These are phyloP conservation scores for Drosophila kambysellisi DNA, from an alignment of 2,888 invertebrate genomes.

Conservation along the genomic window DNA sequence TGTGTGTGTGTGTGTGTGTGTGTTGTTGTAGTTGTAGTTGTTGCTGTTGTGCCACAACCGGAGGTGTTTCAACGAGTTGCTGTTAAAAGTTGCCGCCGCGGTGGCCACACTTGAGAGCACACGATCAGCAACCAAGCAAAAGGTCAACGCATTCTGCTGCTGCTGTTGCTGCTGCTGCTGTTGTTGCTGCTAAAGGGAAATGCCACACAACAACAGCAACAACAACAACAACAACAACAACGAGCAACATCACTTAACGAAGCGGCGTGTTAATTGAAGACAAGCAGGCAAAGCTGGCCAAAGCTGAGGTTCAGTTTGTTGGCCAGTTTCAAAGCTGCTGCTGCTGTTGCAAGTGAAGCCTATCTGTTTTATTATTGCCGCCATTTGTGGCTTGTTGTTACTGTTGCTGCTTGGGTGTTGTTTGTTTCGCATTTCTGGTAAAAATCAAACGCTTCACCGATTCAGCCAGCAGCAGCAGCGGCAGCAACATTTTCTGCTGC, in stretches of 20 bases:
- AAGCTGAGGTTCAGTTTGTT: slow-evolving; percentile 62
- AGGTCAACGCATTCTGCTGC: slow-evolving; percentile 75
- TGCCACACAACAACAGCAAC: slow-evolving; percentile 67
- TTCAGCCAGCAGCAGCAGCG: slow-evolving; percentile 43
- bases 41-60: slow-evolving; percentile 15
- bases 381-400: slow-evolving; percentile 24
- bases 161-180: slow-evolving; percentile 22
- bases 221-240: slow-evolving; percentile 33
- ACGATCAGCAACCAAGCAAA: slow-evolving; percentile 50
- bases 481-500: slow-evolving; percentile 10
- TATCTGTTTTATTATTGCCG: slow-evolving; percentile 39
- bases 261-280: slow-evolving; percentile 82
- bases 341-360: slow-evolving; percentile 36
- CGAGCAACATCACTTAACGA: slow-evolving; percentile 66
- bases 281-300: slow-evolving; percentile 71
- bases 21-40: neutral
- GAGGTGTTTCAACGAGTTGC: slow-evolving; percentile 67
- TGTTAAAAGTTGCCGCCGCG: slow-evolving; percentile 74
- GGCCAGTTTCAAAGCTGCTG: slow-evolving; percentile 40
- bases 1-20: too few relatives aligned
- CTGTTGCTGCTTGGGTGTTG: slow-evolving; percentile 34
- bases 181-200: slow-evolving; percentile 64
- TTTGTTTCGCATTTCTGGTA: slow-evolving; percentile 57
- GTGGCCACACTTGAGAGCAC: slow-evolving; percentile 77
- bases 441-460: slow-evolving; percentile 74